Conservation (phyloP, 2,888 invertebrate species). For the Sminthurinus aureus region DNA sequence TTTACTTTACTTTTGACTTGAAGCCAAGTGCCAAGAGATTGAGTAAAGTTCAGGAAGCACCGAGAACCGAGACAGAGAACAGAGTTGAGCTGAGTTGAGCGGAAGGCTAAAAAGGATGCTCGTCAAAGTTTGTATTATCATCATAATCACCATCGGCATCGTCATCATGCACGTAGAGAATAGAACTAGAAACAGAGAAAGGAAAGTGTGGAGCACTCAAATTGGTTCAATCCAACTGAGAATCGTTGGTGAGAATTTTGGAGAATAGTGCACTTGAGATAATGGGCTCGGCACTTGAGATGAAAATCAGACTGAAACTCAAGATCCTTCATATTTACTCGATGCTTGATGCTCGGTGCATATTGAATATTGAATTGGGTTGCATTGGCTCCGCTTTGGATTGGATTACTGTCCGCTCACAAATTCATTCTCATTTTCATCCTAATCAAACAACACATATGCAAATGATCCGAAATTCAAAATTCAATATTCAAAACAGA, state of each 20-base stretch:
- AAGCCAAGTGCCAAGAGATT: not conserved
- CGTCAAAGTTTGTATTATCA: too few relatives aligned
- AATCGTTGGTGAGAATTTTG: constrained; percentile 3
- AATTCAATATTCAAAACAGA: not conserved
- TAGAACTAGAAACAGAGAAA: not conserved
- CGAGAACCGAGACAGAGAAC: not conserved
- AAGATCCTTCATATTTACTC: constrained; percentile 18
- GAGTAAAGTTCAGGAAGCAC: constrained; percentile 5
- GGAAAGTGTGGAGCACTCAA: constrained; percentile 3
- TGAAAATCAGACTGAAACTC: constrained; percentile 1
- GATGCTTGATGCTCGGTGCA: too few relatives aligned
- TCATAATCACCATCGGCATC: not conserved
- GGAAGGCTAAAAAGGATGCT: too few relatives aligned
- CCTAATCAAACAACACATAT: not conserved
- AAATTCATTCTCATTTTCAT: not conserved
- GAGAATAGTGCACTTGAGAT: constrained; percentile 13
- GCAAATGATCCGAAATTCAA: not conserved
- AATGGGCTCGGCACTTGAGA: constrained; percentile 1
- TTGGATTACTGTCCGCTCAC: constrained; percentile 30
- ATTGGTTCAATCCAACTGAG: constrained; percentile 20
- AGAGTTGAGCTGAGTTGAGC: not conserved
- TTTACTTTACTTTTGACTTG: too few relatives aligned
- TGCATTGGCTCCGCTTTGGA: too few relatives aligned
- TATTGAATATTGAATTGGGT: too few relatives aligned
- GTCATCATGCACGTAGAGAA: not conserved